These are phyloP conservation scores for Gnathonemus longibarbis DNA, from an alignment of 2,113 vertebrate genomes.

Conservation along the genomic window DNA sequence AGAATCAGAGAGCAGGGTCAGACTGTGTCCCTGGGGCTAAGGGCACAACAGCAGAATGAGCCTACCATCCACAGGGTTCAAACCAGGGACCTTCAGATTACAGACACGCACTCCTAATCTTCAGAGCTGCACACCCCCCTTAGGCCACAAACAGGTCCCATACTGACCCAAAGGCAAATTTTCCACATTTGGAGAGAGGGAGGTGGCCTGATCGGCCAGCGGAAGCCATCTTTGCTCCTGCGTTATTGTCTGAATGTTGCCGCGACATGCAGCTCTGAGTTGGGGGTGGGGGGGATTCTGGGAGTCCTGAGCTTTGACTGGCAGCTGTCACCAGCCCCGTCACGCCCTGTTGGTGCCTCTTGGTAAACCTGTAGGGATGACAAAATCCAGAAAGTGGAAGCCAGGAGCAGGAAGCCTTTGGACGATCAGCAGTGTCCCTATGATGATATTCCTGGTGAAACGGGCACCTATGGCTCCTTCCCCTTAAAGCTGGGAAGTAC, in stretches of 20 bases:
- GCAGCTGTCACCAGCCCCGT: constrained; percentile 25
- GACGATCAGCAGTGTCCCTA: neutral
- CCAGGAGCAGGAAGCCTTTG: neutral
- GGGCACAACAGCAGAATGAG: neutral
- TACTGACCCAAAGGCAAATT: neutral
- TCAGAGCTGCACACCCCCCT: neutral
- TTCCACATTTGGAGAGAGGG: constrained; percentile 19
- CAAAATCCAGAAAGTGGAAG: neutral
- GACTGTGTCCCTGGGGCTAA: neutral
- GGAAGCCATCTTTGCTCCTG: constrained; percentile 66
- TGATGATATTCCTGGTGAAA: neutral
- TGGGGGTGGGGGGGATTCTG: constrained; percentile 30
- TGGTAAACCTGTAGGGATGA: neutral
- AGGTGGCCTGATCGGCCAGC: constrained; percentile 50
- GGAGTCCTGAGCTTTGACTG: constrained; percentile 32
- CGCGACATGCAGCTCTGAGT: constrained; percentile 66
- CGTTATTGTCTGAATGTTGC: constrained; percentile 93
- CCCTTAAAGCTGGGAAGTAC: neutral
- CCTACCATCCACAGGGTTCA: neutral
- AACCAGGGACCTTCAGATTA: neutral
- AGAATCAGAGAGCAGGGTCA: neutral
- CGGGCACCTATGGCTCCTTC: neutral
- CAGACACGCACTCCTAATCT: neutral
- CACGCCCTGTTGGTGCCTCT: neutral
- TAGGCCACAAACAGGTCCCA: neutral